Percentiles rank a stretch among this genome's conserved stretches.
These are phyloP conservation scores for Chroicocephalus ridibundus DNA, from an alignment of 2,113 vertebrate species.

Conservation along the genomic window DNA sequence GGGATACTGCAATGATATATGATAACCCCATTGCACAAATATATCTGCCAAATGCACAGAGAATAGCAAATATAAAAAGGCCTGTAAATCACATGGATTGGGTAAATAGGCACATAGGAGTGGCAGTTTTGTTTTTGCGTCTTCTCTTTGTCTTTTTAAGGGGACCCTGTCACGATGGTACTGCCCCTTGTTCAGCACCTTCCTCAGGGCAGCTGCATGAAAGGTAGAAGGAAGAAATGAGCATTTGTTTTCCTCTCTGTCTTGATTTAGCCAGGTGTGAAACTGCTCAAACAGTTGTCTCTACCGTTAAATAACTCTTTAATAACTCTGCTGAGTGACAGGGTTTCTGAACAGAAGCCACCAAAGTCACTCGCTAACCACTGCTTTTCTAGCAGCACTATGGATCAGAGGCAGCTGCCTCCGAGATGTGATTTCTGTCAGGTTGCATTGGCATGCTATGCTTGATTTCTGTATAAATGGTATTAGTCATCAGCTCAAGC, in stretches of 20 bases:
- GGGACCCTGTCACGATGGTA: background rate
- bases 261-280: background rate
- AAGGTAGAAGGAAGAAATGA: background rate
- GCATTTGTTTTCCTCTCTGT: background rate
- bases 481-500: background rate
- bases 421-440: background rate
- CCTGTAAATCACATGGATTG: background rate
- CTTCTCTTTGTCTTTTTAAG: background rate
- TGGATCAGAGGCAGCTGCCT: background rate
- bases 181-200: background rate
- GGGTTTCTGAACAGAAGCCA: background rate
- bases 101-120: rapidly evolving
- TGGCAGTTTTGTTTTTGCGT: background rate
- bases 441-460: rapidly evolving
- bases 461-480: background rate
- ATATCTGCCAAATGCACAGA: background rate
- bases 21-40: background rate
- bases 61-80: background rate
- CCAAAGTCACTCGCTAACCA: background rate
- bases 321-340: background rate
- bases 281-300: background rate
- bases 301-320: background rate
- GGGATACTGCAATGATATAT: rapidly evolving
- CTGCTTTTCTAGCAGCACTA: background rate
- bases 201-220: background rate